Conservation (phyloP, 92 coral and sea anemone species). For the Zoanthus solanderi region DNA sequence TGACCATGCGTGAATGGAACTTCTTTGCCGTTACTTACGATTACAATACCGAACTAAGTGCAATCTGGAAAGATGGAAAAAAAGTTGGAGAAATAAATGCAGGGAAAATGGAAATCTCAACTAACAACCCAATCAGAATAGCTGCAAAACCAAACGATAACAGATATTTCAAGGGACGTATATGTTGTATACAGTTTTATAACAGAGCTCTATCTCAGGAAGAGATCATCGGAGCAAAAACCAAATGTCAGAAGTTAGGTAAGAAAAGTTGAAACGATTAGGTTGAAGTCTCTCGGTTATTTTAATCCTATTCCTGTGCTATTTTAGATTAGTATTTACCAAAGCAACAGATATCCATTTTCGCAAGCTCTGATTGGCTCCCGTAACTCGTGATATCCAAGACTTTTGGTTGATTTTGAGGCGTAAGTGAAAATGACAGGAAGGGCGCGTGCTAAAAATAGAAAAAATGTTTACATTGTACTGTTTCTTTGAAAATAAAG, state of each 20-base stretch:
- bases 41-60: conserved; percentile 1
- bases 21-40: conserved; percentile 11
- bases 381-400: too few relatives aligned
- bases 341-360: too few relatives aligned
- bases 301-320: too few relatives aligned
- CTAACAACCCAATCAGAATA: neutral
- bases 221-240: neutral
- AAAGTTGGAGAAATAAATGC: neutral
- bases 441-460: too few relatives aligned
- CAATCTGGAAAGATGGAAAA: neutral
- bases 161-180: conserved; percentile 28
- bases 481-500: too few relatives aligned
- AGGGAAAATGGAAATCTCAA: neutral
- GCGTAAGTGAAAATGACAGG: too few relatives aligned
- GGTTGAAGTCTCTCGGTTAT: too few relatives aligned
- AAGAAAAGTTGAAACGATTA: neutral
- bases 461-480: too few relatives aligned
- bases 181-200: conserved; percentile 21
- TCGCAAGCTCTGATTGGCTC: too few relatives aligned
- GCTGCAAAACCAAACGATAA: neutral
- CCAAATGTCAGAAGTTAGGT: conserved; percentile 20
- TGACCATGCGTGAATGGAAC: conserved; percentile 7
- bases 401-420: too few relatives aligned
- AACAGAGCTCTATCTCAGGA: conserved; percentile 8
- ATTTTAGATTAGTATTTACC: too few relatives aligned